phyloP scores from a whole-genome alignment of 2,797 vertebrate genomes.

The Hypotaenidia okinawae region DNA sequence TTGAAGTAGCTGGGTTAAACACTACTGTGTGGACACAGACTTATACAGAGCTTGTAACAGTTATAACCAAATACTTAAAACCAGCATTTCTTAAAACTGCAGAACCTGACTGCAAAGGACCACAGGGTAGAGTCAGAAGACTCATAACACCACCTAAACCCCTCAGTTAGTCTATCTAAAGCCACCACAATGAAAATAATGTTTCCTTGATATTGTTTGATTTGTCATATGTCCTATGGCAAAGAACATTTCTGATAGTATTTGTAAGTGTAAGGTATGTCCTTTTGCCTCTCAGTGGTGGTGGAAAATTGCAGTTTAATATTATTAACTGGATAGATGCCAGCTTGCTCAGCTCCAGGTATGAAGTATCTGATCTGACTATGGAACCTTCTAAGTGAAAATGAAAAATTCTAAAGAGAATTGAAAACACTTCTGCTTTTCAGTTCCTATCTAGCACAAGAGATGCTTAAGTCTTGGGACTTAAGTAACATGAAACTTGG shows the following conservation, averaged over 20 bases:
- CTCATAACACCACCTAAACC: neutral
- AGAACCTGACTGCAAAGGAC: neutral
- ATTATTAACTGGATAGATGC: neutral
- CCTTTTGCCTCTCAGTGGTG: neutral
- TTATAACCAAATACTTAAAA: neutral
- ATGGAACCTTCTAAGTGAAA: neutral
- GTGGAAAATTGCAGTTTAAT: neutral
- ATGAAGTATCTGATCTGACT: neutral
- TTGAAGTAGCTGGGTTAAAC: neutral
- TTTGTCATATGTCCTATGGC: neutral
- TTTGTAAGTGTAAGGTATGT: neutral
- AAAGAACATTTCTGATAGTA: neutral
- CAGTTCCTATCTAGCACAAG: neutral
- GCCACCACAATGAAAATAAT: neutral
- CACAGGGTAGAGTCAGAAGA: neutral
- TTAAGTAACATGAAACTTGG: neutral
- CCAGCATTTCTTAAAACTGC: neutral
- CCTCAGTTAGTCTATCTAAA: neutral
- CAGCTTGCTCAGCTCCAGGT: neutral
- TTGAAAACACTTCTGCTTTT: neutral
- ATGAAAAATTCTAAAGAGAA: neutral
- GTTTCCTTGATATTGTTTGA: neutral
- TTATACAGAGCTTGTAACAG: accelerated
- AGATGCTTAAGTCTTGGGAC: neutral
- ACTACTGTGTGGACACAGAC: neutral